Evolutionary conservation across 2,797 vertebrate species (phyloP).

Genomic region (Cichlasoma orientale): DNA sequence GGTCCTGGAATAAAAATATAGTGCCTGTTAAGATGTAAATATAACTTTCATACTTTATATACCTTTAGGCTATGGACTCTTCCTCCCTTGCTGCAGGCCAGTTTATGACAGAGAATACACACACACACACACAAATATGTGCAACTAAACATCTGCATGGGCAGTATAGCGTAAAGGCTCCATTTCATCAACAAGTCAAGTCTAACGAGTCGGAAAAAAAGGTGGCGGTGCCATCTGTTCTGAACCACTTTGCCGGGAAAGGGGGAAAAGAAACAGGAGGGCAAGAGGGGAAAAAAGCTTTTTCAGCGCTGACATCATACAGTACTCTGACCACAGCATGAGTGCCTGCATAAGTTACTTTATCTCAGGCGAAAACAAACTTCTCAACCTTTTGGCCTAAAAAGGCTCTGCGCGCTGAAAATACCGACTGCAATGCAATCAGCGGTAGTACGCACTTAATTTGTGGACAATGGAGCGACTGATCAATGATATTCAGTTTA

Average conservation of each 20-base stretch:
- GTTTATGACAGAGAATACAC: slow-evolving; percentile 32
- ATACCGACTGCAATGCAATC: slow-evolving; percentile 51
- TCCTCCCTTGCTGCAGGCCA: slow-evolving; percentile 20
- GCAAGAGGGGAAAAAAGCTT: slow-evolving; percentile 30
- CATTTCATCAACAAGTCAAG: slow-evolving; percentile 84
- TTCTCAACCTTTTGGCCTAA: slow-evolving; percentile 26
- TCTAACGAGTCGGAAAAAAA: slow-evolving; percentile 84
- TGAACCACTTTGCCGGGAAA: slow-evolving; percentile 65
- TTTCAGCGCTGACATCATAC: slow-evolving; percentile 48
- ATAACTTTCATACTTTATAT: slow-evolving; percentile 2
- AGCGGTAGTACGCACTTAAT: slow-evolving; percentile 67
- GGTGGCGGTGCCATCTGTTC: slow-evolving; percentile 83
- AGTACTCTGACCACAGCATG: slow-evolving; percentile 44
- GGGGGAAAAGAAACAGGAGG: slow-evolving; percentile 29
- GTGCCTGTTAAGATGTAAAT: slow-evolving; percentile 19
- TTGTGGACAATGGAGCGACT: slow-evolving; percentile 57
- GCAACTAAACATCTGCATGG: slow-evolving; percentile 78
- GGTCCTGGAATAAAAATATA: slow-evolving; percentile 14
- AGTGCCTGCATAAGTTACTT: slow-evolving; percentile 45
- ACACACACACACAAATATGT: slow-evolving; percentile 33
- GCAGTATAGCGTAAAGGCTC: slow-evolving; percentile 75
- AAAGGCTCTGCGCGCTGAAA: slow-evolving; percentile 46
- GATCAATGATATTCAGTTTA: slow-evolving; percentile 70
- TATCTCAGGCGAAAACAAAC: slow-evolving; percentile 65
- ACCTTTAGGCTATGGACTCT: background rate